Base-by-base conservation (phyloP, 2,797 vertebrate genomes). In the Melanotaenia parkinsoni region DNA sequence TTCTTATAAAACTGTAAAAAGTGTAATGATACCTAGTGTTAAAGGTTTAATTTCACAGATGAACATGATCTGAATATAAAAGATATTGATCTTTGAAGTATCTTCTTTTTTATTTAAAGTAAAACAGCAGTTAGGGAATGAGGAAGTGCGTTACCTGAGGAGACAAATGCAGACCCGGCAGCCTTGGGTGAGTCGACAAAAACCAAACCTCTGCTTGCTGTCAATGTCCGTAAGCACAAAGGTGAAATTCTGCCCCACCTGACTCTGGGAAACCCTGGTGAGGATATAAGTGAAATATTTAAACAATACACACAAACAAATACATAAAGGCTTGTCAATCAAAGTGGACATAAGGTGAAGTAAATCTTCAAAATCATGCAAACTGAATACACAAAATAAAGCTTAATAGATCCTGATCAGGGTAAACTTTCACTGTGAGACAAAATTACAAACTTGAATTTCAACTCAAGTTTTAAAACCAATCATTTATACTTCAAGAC, bases 141-240 rank as follows among this genome's bases (percentile, higher is more conserved):
- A 53, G 16, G 26, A 12, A 14, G 56, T 22, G 10, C 75, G 90
- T 92, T 94, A 99, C 97, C 97, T 99, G 67, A 99, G 94, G 71
- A 99, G 96, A 89, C 97, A 99, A 67, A 98, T 93, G 92, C 98
- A 99, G 80, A 97, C 89, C 82, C 94, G 95, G 87, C 97, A 97
- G 87, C 97, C 97, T 43, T 96, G 95, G 0, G 97, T 97, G 87
- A 99, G 95, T 70, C 98, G 96, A 86, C 98, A 99, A 94, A 99
- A 99, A 74, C 98, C 97, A 83, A 99, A 99, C 79, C 97, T 95
- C 92, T 99, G 98, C 73, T 97, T 98, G 91, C 98, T 95, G 80
- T 99, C 96, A 67, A 99, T 97, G 93, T 99, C 97, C 57, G 98
- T 99, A 74, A 99, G 96, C 84, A 98, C 98, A 77, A 99, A 99